phyloP scores from a whole-genome alignment of 2,113 vertebrate species.

The Aptenodytes forsteri region DNA sequence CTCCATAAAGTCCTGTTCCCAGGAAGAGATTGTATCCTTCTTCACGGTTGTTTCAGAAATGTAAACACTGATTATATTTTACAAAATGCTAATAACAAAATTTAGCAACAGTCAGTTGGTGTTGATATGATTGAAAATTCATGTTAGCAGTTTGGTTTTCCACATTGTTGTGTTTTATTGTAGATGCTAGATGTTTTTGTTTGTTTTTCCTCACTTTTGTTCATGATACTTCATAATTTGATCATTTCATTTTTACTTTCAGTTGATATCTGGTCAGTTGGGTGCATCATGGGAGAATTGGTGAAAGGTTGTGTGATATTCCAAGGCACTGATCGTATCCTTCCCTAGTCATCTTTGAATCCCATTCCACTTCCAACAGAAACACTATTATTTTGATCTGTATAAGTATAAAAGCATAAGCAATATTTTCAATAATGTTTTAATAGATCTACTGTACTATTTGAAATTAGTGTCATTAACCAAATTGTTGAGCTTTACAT shows the following conservation, averaged over 20 bases:
- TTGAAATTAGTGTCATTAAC: slow-evolving; percentile 61
- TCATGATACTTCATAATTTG: slow-evolving; percentile 80
- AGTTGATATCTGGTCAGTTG: slow-evolving; percentile 99
- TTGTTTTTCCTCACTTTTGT: slow-evolving; percentile 68
- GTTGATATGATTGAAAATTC: slow-evolving; percentile 42
- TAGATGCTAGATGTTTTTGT: slow-evolving; percentile 61
- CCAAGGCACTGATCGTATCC: slow-evolving; percentile 99
- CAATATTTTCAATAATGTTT: background rate
- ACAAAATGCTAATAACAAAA: background rate
- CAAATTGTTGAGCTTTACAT: slow-evolving; percentile 19
- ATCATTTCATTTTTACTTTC: slow-evolving; percentile 87
- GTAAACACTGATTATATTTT: background rate
- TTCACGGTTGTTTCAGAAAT: slow-evolving; percentile 32
- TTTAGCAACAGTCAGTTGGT: background rate
- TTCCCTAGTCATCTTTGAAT: slow-evolving; percentile 75
- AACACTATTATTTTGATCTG: slow-evolving; percentile 20
- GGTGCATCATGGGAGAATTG: slow-evolving; percentile 99
- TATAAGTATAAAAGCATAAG: slow-evolving; percentile 3
- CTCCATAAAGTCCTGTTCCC: slow-evolving; percentile 90
- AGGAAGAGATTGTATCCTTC: slow-evolving; percentile 90
- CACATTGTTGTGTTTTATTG: slow-evolving; percentile 63
- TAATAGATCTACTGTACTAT: background rate
- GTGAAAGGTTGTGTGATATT: slow-evolving; percentile 98
- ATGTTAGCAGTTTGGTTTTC: slow-evolving; percentile 59
- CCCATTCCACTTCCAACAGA: slow-evolving; percentile 36